Base-by-base conservation (phyloP, 2,113 vertebrate genomes). In the Eupsittula cactorum region DNA sequence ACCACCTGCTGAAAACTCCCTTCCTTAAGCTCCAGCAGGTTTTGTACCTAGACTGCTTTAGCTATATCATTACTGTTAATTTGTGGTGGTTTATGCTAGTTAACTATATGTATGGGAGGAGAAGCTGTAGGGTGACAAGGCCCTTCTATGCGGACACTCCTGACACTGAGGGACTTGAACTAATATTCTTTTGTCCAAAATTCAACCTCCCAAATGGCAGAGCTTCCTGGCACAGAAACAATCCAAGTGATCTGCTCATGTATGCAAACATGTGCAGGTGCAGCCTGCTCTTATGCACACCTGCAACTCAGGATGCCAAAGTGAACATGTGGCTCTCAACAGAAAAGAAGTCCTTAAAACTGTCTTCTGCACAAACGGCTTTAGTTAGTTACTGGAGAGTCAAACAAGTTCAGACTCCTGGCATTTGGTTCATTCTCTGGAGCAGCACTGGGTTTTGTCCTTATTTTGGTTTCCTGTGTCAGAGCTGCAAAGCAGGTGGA, bases 401-500 rank as follows among this genome's bases (percentile, higher is more conserved):
- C 0, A 0, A 91, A 37, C 31, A 59, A 85, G n/a, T 82, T 82
- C 84, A 85, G 31, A 37, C 93, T 82, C 90, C 42, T 46, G 87
- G 63, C 59, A 29, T 92, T 91, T 93, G 33, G 28, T 82, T 93
- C 28, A 42, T 85, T 92, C 59, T 93, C 78, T 50, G 68, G 63
- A 95, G 63, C 20, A 86, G 53, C 59, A 35, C 46, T 29, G 65
- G 7, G 10, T 15, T 86, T 93, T 95, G 74, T 65, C 77, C 90
- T 87, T 84, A 42, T 33, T 91, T 92, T 76, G 73, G 78, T 90
- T 95, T 94, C 84, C 53, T 82, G n/a, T 86, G 57, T 91, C 46
- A 77, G 84, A 87, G 33, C 87, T 91, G 84, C 5, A 27, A 92
- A 91, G 49, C 94, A 93, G 89, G 94, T 95, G 90, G 67, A 63